These are phyloP conservation scores for Pelobates cultripes DNA, from an alignment of 2,797 vertebrate species.

Conservation along the genomic window DNA sequence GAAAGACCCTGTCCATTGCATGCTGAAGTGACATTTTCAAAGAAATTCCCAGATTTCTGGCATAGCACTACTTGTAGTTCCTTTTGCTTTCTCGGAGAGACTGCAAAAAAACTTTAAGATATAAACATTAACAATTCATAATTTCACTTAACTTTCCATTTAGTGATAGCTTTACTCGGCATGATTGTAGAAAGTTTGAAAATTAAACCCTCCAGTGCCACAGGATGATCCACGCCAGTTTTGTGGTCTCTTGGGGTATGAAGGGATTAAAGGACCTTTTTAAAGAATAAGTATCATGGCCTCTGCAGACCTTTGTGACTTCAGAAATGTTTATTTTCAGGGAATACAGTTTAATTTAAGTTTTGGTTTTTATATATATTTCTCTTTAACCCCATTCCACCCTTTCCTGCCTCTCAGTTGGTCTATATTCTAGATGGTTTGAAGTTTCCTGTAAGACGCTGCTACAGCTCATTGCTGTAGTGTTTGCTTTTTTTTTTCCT, in stretches of 20 bases:
- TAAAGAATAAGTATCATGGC: slow-evolving; percentile 76
- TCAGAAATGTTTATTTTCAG: slow-evolving; percentile 80
- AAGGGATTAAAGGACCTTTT: slow-evolving; percentile 77
- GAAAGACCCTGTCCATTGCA: slow-evolving; percentile 87
- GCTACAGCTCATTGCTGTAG: slow-evolving; percentile 75
- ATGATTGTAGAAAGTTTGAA: slow-evolving; percentile 86
- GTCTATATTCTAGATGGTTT: slow-evolving; percentile 71
- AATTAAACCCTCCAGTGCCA: slow-evolving; percentile 49
- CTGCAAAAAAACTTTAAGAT: slow-evolving; percentile 76
- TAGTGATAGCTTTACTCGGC: slow-evolving; percentile 86
- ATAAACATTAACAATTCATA: slow-evolving; percentile 83
- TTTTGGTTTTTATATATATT: slow-evolving; percentile 77
- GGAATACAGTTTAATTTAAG: slow-evolving; percentile 83
- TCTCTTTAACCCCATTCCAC: slow-evolving; percentile 63
- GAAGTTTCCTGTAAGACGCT: slow-evolving; percentile 77
- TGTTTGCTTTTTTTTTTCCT: slow-evolving; percentile 64
- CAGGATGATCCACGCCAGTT: background rate
- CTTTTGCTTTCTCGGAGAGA: slow-evolving; percentile 86
- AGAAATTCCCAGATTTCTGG: slow-evolving; percentile 74
- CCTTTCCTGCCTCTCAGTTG: slow-evolving; percentile 60
- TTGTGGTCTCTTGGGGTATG: slow-evolving; percentile 13
- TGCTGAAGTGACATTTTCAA: slow-evolving; percentile 85
- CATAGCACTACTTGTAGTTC: slow-evolving; percentile 86
- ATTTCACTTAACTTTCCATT: slow-evolving; percentile 82
- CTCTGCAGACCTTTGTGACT: slow-evolving; percentile 71